phyloP scores from a whole-genome alignment of 2,113 vertebrate species.

The Cebidichthys violaceus region DNA sequence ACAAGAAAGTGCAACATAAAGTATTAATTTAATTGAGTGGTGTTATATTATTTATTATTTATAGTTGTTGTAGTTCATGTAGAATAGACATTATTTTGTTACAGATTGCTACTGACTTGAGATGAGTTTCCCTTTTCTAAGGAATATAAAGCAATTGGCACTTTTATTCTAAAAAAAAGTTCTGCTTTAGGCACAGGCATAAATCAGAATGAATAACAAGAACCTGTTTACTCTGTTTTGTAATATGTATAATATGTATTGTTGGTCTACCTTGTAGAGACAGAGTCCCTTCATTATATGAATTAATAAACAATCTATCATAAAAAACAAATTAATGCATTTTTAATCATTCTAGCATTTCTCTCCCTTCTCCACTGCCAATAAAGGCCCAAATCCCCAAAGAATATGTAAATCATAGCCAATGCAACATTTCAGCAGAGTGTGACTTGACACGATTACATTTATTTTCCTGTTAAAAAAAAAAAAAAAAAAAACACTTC shows the following conservation, averaged over 20 bases:
- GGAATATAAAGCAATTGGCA: neutral
- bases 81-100: too few relatives aligned
- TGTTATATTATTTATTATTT: neutral
- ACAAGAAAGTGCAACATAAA: too few relatives aligned
- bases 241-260: too few relatives aligned
- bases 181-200: too few relatives aligned
- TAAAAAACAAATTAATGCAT: neutral
- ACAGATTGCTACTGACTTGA: too few relatives aligned
- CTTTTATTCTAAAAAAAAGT: neutral
- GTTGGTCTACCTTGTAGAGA: neutral
- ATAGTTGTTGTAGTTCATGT: neutral
- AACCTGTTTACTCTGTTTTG: neutral
- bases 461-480: neutral
- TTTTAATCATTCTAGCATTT: neutral
- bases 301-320: neutral
- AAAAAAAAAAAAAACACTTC: neutral
- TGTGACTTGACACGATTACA: neutral
- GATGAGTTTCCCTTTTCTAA: neutral
- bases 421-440: too few relatives aligned
- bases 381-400: neutral
- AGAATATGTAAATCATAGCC: neutral
- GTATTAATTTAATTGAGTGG: neutral
- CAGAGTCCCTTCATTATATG: neutral
- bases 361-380: neutral
- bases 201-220: too few relatives aligned